phyloP scores from a whole-genome alignment of 2,888 invertebrate species.

The Drosophila mimica region DNA sequence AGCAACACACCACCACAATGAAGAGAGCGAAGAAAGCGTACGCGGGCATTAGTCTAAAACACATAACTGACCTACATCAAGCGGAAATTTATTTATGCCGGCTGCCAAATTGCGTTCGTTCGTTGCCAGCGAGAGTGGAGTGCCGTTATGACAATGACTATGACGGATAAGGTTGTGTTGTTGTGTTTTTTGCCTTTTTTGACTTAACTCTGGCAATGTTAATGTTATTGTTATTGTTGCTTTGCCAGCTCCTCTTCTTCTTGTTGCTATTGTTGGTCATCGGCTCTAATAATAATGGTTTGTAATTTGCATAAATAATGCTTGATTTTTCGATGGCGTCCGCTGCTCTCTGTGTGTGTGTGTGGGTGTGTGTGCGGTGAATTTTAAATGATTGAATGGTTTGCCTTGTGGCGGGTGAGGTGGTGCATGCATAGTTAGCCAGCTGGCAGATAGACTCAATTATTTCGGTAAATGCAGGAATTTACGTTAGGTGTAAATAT shows the following conservation, averaged over 20 bases:
- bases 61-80: constrained; percentile 81
- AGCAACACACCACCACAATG: constrained; percentile 4
- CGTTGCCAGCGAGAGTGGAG: constrained; percentile 30
- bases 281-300: constrained; percentile 76
- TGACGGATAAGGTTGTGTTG: constrained; percentile 67
- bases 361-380: constrained; percentile 28
- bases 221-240: constrained; percentile 28
- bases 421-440: constrained; percentile 8
- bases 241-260: constrained; percentile 22
- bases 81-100: constrained; percentile 79
- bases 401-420: constrained; percentile 7
- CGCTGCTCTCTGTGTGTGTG: constrained; percentile 2
- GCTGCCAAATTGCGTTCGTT: constrained; percentile 74
- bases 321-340: constrained; percentile 61
- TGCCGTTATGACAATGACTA: constrained; percentile 58
- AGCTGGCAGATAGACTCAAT: constrained; percentile 33
- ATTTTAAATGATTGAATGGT: constrained; percentile 66
- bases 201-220: constrained; percentile 30
- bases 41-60: constrained; percentile 26
- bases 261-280: constrained; percentile 50
- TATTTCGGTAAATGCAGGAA: constrained; percentile 29
- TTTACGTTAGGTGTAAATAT: constrained; percentile 19
- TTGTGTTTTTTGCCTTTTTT: constrained; percentile 26
- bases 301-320: constrained; percentile 80
- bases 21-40: constrained; percentile 5